These are phyloP conservation scores for Pseudomyrmex dendroicus DNA, from an alignment of 1,140 invertebrate species.

Conservation along the genomic window DNA sequence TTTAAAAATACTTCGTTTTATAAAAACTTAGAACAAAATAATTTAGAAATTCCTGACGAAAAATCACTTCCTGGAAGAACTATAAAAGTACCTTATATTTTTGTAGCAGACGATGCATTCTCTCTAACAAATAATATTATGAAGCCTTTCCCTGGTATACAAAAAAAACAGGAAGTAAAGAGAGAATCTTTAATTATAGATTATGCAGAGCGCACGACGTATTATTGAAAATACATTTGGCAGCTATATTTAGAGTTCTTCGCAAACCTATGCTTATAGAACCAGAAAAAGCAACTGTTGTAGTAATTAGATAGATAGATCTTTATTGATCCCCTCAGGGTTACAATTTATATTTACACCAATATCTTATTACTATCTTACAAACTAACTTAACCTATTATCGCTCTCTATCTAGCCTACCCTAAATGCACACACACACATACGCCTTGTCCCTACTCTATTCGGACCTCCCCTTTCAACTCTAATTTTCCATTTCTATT, in stretches of 20 bases:
- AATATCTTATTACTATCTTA: too few species aligned
- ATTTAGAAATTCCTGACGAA: background rate
- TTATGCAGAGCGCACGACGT: constrained; percentile 2
- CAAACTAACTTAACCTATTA: too few species aligned
- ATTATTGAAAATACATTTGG: constrained; percentile 6
- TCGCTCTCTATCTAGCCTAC: too few species aligned
- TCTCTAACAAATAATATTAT: constrained; percentile 16
- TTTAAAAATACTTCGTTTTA: constrained; percentile 7
- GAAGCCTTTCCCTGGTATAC: background rate
- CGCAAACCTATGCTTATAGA: constrained; percentile 10
- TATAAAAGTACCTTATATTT: background rate
- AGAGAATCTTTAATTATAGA: constrained; percentile 17
- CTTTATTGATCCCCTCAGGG: too few species aligned
- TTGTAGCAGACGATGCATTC: constrained; percentile 7
- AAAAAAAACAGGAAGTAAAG: constrained; percentile 3
- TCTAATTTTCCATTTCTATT: too few species aligned
- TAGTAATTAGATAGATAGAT: background rate
- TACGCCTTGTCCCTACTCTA: too few species aligned
- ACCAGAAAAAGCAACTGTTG: constrained; percentile 8
- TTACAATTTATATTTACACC: too few species aligned
- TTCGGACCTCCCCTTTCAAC: too few species aligned
- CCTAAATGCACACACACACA: too few species aligned
- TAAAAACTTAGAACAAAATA: constrained; percentile 26
- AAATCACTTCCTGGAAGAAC: background rate
- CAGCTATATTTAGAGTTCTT: constrained; percentile 4